Percentiles rank a stretch among this genome's conserved stretches.
Evolutionary conservation across 2,113 vertebrate species (phyloP).

Genomic region (Rattus rattus): DNA sequence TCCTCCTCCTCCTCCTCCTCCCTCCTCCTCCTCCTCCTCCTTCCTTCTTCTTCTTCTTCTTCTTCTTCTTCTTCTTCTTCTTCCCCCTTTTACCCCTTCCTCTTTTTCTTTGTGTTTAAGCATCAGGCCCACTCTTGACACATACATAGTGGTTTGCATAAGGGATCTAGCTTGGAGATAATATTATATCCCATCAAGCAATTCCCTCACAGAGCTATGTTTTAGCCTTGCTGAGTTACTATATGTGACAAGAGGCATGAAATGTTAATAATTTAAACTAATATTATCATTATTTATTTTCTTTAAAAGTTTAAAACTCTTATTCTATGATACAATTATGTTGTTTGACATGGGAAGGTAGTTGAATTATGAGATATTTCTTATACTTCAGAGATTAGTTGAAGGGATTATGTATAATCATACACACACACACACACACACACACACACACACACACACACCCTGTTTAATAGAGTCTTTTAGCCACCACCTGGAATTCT

Average conservation of each 20-base stretch:
- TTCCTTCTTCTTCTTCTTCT: no score
- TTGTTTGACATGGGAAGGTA: constrained; percentile 24
- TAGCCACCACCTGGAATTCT: constrained; percentile 68
- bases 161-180: neutral
- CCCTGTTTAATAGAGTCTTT: constrained; percentile 62
- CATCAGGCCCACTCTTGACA: neutral
- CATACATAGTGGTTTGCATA: neutral
- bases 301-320: neutral
- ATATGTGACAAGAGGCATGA: accelerated
- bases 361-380: constrained; percentile 20
- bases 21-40: no score
- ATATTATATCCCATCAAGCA: accelerated
- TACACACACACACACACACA: neutral
- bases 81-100: no score
- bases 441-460: neutral
- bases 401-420: neutral
- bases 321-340: neutral
- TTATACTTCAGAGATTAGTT: constrained; percentile 15
- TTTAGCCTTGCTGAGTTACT: accelerated
- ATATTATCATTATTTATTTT: constrained; percentile 43
- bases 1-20: no score
- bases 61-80: no score
- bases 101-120: neutral
- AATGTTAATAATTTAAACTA: constrained; percentile 2
- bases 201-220: accelerated